Conservation (phyloP, 2,888 invertebrate genomes). For the Eilema caniola region DNA sequence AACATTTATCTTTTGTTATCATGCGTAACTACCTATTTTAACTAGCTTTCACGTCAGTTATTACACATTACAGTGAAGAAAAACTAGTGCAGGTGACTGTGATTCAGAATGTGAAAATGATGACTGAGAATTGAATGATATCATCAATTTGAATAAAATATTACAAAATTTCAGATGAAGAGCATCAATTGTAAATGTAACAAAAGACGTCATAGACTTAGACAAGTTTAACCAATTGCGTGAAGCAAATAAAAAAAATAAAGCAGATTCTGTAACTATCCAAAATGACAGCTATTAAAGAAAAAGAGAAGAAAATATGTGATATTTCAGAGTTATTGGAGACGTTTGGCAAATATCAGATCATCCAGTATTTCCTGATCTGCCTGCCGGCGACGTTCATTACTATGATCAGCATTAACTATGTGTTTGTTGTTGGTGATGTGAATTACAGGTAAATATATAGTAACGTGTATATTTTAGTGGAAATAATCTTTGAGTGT, state of each 20-base stretch:
- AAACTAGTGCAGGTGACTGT: neutral
- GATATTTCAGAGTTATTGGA: slow-evolving; percentile 66
- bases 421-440: slow-evolving; percentile 73
- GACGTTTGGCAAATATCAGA: slow-evolving; percentile 79
- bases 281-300: slow-evolving; percentile 11
- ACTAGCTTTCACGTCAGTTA: neutral
- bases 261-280: neutral
- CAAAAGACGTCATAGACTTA: neutral
- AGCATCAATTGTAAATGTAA: neutral
- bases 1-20: neutral
- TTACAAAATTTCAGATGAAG: neutral
- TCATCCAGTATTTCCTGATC: slow-evolving; percentile 64
- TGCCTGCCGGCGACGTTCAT: slow-evolving; percentile 67
- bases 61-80: no score
- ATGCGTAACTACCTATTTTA: neutral
- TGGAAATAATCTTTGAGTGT: neutral
- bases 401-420: slow-evolving; percentile 74
- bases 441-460: slow-evolving; percentile 67
- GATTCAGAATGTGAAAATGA: neutral
- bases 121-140: neutral
- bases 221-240: neutral
- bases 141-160: neutral
- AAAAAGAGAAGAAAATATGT: slow-evolving; percentile 38
- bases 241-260: neutral
- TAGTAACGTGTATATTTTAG: neutral